phyloP scores from a whole-genome alignment of 2,113 vertebrate genomes.

The Paralichthys olivaceus region DNA sequence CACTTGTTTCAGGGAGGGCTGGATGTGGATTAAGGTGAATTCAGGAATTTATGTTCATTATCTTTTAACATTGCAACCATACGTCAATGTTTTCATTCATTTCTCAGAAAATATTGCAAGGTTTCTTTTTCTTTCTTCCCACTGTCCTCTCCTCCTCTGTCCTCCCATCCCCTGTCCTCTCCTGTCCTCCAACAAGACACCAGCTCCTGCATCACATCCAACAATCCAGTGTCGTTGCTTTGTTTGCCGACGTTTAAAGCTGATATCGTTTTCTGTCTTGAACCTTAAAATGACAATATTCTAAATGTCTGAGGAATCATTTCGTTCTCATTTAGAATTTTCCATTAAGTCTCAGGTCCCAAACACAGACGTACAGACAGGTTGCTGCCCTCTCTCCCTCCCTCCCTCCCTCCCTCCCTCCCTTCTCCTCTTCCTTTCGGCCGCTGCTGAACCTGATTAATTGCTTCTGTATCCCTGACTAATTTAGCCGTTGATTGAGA shows the following conservation, averaged over 20 bases:
- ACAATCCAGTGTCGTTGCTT: no score
- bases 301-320: background rate
- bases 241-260: background rate
- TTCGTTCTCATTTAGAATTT: background rate
- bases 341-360: background rate
- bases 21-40: no score
- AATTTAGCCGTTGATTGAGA: constrained; percentile 57
- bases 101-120: no score
- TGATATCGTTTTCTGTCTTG: background rate
- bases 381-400: background rate
- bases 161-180: background rate
- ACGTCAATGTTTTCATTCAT: no score
- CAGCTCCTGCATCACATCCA: no score
- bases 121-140: no score
- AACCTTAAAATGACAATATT: background rate
- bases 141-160: no score
- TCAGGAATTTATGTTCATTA: no score
- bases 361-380: constrained; percentile 21
- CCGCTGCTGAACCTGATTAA: constrained; percentile 52
- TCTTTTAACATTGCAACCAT: no score
- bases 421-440: background rate
- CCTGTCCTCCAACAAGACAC: no score
- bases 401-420: background rate
- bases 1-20: no score
- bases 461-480: constrained; percentile 51